Evolutionary conservation across 2,113 vertebrate species (phyloP).

Genomic region (Xiphorhynchus elegans): DNA sequence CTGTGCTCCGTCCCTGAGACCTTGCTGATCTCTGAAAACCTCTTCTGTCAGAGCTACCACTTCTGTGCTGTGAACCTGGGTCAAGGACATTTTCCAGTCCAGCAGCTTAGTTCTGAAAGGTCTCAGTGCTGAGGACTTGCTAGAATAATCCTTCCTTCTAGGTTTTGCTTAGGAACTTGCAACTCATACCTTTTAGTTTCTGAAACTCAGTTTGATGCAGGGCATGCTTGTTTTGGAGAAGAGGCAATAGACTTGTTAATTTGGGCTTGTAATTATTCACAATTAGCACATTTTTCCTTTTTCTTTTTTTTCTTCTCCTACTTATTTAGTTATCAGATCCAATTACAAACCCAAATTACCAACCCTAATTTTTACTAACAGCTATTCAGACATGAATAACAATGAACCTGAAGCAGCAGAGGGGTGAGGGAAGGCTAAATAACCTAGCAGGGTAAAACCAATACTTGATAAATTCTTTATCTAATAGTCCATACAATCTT

Average conservation of each 20-base stretch:
- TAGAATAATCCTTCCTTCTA: not conserved
- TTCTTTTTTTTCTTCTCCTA: not conserved
- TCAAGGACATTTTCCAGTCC: not conserved
- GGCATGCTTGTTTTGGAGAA: not conserved
- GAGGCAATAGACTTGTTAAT: not conserved
- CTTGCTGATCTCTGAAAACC: not conserved
- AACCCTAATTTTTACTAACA: not conserved
- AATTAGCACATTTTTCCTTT: not conserved
- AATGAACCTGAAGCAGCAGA: constrained; percentile 10
- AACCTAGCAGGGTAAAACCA: not conserved
- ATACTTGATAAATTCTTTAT: constrained; percentile 13
- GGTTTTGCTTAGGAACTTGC: not conserved
- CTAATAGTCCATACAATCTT: not conserved
- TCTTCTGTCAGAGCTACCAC: not conserved
- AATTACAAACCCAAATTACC: constrained; percentile 51
- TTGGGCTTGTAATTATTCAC: not conserved
- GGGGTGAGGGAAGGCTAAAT: not conserved
- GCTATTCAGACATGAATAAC: constrained; percentile 32
- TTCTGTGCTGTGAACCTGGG: not conserved
- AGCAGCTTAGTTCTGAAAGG: not conserved
- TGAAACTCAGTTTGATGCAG: not conserved
- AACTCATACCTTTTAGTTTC: not conserved
- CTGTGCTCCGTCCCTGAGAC: not conserved
- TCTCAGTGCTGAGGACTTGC: not conserved
- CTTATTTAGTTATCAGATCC: constrained; percentile 32